Conservation (phyloP, 2,797 vertebrate genomes). For the Morelia viridis region DNA sequence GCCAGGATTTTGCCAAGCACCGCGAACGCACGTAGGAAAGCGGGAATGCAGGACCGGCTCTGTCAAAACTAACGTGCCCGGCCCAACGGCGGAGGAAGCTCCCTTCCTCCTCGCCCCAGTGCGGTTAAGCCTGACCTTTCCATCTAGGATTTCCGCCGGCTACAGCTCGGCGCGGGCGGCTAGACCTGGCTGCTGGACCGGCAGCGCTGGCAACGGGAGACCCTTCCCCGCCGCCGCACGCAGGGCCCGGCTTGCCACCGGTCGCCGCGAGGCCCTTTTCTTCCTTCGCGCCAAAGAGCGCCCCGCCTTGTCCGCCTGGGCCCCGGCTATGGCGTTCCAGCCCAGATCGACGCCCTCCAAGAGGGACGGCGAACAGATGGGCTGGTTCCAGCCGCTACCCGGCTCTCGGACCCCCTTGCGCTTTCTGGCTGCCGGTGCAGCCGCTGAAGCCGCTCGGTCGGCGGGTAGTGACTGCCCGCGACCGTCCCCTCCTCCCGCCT, state of each 20-base stretch:
- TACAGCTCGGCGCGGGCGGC: neutral
- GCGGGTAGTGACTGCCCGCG: neutral
- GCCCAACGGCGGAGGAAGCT: neutral
- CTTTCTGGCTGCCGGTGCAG: neutral
- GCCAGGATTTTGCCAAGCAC: neutral
- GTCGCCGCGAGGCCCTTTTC: neutral
- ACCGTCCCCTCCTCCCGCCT: slow-evolving; percentile 62
- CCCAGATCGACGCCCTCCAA: slow-evolving; percentile 42
- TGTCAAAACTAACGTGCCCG: neutral
- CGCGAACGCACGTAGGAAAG: no score
- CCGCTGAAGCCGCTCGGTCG: neutral
- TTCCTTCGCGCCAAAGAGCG: no score
- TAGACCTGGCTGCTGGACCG: neutral
- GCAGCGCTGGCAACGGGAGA: neutral
- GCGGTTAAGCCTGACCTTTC: neutral
- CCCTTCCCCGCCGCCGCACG: neutral
- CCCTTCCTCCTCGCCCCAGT: neutral
- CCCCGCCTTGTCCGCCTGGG: no score
- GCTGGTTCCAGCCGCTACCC: neutral
- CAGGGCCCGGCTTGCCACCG: neutral
- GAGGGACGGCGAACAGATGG: neutral
- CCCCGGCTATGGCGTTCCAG: slow-evolving; percentile 53
- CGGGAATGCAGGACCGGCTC: neutral
- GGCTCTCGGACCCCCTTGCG: neutral
- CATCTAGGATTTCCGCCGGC: neutral